phyloP scores from a whole-genome alignment of 2,797 vertebrate species.

The Gadopsis bispinosus region DNA sequence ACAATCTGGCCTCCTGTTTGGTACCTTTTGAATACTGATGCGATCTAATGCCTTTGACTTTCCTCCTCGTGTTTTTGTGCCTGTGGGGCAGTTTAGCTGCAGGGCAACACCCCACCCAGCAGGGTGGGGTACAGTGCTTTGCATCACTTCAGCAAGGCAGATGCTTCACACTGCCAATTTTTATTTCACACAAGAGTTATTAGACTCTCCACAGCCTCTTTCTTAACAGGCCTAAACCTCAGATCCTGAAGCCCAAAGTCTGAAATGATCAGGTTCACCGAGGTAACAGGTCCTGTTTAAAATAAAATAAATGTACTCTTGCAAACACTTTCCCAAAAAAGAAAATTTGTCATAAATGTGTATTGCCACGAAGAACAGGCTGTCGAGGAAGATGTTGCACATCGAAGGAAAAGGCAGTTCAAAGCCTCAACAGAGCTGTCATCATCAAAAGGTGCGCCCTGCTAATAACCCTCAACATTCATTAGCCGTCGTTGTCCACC shows the following conservation, averaged over 20 bases:
- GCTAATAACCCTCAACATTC: constrained; percentile 51
- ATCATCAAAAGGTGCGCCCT: constrained; percentile 33
- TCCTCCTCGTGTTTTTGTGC: too few species aligned
- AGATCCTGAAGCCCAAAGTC: background rate
- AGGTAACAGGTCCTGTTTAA: background rate
- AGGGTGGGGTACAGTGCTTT: background rate
- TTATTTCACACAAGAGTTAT: too few species aligned
- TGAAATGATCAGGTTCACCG: background rate
- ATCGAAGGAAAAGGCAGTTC: background rate
- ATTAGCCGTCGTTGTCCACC: constrained; percentile 43
- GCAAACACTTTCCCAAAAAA: too few species aligned
- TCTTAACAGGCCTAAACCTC: too few species aligned
- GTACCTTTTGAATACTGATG: background rate
- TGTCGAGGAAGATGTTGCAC: background rate
- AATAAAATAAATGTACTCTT: too few species aligned
- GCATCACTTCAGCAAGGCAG: background rate
- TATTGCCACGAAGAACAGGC: background rate
- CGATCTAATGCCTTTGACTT: background rate
- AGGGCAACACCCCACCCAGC: background rate
- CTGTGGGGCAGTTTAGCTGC: background rate
- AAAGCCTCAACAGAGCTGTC: constrained; percentile 20
- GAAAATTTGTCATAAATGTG: background rate
- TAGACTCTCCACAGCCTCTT: accelerated
- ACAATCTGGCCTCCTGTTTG: background rate
- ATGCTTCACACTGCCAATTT: accelerated